These are phyloP conservation scores for Scarus forsteni DNA, from an alignment of 2,797 vertebrate species.

Conservation along the genomic window DNA sequence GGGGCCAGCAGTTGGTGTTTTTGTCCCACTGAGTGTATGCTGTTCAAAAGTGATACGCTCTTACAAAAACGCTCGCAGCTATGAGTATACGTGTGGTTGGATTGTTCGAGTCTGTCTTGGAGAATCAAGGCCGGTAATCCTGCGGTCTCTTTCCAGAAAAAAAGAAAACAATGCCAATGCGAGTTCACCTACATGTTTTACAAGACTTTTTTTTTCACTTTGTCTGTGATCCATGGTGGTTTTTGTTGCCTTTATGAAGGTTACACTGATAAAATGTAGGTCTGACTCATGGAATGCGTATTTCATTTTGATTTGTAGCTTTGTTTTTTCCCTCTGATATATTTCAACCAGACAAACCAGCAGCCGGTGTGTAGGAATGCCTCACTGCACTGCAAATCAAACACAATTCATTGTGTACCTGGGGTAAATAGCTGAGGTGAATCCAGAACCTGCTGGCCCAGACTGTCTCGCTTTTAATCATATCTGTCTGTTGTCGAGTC, in stretches of 20 bases:
- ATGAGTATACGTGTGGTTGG: background rate
- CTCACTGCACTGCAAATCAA: slow-evolving; percentile 42
- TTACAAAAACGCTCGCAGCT: background rate
- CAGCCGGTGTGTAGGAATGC: slow-evolving; percentile 18
- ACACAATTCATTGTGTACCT: slow-evolving; percentile 38
- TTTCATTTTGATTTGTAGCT: slow-evolving; percentile 56
- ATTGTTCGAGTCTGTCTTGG: slow-evolving; percentile 9
- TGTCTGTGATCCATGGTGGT: slow-evolving; percentile 34
- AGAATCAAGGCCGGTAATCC: background rate
- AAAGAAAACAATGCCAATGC: slow-evolving; percentile 1
- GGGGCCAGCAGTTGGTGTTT: slow-evolving; percentile 14
- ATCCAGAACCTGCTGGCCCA: slow-evolving; percentile 31
- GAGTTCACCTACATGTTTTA: slow-evolving; percentile 8
- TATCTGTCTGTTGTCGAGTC: slow-evolving; percentile 29
- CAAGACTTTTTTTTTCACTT: slow-evolving; percentile 24
- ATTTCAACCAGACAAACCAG: slow-evolving; percentile 46
- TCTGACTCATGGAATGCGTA: slow-evolving; percentile 26
- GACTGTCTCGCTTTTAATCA: slow-evolving; percentile 34
- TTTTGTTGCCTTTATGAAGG: slow-evolving; percentile 49
- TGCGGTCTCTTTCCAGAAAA: background rate
- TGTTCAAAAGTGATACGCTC: background rate
- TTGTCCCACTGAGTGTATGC: slow-evolving; percentile 6
- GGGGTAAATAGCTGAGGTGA: slow-evolving; percentile 44
- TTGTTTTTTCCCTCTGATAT: slow-evolving; percentile 49
- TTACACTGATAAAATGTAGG: slow-evolving; percentile 30